Evolutionary conservation across 2,797 vertebrate species (phyloP), one percentile per base, ranked within the genome.

Genomic region (Fratercula arctica): DNA sequence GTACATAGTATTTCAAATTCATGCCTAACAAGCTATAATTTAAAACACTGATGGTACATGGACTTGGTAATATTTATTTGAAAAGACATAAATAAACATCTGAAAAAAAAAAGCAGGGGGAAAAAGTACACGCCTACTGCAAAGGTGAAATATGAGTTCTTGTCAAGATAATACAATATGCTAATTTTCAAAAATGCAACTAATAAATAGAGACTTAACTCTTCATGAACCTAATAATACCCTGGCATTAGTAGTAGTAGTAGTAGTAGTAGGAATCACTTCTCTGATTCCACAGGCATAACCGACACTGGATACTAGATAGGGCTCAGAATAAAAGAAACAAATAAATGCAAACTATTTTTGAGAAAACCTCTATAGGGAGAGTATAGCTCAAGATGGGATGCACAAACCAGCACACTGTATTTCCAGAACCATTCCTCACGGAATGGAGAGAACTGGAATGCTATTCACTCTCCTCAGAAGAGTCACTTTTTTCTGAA

Each of bases 131-230:
- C 13, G 51, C 11, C 68, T 63, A 79, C 31, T 89, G 82, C 64
- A 89, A 92, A 89, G 60, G 10, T 87, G 86, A 95, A 94, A 93
- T 85, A 83, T 1, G 25, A 70, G 24, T 66, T 72, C 56, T 83
- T 93, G 72, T 75, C 84, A 92, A 53, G 50, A 43, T 82, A 93
- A 89, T 67, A 77, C 19, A 89, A 57, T 43, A 84, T 21, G 33
- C 63, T 91, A 57, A 85, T 90, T 93, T 89, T 90, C 29, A 92
- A 87, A 94, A 90, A 72, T 54, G n/a, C 48, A 85, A 64, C 56
- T 75, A 90, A 63, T 72, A 86, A 84, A 46, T 53, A 54, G 54
- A 76, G 35, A 68, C 16, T 87, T 90, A 93, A 92, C 51, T 92
- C 54, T 92, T 84, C 50, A 56, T 26, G 15, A 78, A 80, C 18